These are phyloP conservation scores for Aphelocoma californica DNA, from an alignment of 2,797 vertebrate genomes.

Conservation along the genomic window DNA sequence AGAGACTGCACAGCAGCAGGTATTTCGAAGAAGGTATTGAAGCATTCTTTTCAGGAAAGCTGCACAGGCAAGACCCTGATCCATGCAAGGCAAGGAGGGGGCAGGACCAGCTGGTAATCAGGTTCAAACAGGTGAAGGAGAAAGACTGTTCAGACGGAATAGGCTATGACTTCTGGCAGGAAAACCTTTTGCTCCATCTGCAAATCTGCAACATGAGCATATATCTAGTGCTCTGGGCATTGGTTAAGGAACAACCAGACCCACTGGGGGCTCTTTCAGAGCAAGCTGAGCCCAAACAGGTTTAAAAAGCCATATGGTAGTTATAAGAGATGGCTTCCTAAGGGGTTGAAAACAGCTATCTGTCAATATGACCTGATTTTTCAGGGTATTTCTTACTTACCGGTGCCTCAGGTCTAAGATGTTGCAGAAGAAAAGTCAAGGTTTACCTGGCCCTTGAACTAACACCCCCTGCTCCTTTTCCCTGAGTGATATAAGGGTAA, in stretches of 20 bases:
- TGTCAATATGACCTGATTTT: neutral
- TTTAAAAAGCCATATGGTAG: neutral
- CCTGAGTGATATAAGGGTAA: neutral
- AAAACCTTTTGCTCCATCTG: neutral
- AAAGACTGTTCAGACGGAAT: neutral
- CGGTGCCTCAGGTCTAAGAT: neutral
- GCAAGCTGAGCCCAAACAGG: neutral
- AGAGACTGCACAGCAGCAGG: neutral
- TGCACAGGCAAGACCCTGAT: neutral
- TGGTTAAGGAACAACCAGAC: neutral
- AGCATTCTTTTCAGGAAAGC: neutral
- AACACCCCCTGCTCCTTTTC: neutral
- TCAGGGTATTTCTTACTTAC: neutral
- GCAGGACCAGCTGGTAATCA: neutral
- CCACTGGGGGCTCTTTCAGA: neutral
- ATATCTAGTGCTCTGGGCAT: accelerated
- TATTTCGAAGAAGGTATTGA: neutral
- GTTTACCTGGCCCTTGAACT: neutral
- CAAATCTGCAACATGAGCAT: neutral
- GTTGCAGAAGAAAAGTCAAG: neutral
- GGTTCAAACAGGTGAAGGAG: neutral
- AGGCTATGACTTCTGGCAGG: neutral
- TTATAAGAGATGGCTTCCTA: neutral
- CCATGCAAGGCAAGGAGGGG: neutral
- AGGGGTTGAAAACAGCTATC: neutral